These are phyloP conservation scores for Laupala kohalensis DNA, from an alignment of 1,140 invertebrate genomes.

Conservation along the genomic window DNA sequence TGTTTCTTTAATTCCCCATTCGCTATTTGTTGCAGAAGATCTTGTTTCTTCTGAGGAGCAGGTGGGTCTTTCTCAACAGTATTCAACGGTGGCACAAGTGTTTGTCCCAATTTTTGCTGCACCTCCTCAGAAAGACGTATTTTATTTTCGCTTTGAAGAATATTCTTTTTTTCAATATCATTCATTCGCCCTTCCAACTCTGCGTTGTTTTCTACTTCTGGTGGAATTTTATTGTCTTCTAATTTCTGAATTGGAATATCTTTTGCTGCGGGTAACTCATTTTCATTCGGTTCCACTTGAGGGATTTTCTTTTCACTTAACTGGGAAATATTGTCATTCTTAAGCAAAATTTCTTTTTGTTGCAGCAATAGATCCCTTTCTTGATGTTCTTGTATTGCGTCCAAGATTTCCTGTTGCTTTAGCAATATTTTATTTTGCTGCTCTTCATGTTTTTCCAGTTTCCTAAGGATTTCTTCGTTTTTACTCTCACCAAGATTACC, in stretches of 20 bases:
- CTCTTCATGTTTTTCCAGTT: constrained; percentile 36
- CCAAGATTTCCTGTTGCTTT: constrained; percentile 36
- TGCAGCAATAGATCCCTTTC: background rate
- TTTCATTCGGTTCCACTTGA: constrained; percentile 10
- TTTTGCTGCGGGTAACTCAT: background rate
- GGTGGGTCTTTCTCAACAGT: background rate
- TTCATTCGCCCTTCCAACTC: constrained; percentile 26
- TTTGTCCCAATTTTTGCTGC: background rate
- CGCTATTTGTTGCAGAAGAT: background rate
- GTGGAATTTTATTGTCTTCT: constrained; percentile 33
- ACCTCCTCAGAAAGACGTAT: background rate
- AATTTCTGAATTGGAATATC: constrained; percentile 19
- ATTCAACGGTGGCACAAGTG: background rate
- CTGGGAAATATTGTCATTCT: background rate
- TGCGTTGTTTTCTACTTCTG: constrained; percentile 40
- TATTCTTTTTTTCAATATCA: background rate
- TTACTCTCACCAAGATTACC: constrained; percentile 29
- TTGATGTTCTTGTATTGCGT: constrained; percentile 35
- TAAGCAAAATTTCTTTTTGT: background rate
- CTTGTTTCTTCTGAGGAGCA: background rate
- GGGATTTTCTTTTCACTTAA: background rate
- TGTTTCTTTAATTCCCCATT: background rate
- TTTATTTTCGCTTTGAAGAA: background rate
- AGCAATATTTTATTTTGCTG: constrained; percentile 32
- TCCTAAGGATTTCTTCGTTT: constrained; percentile 35